Evolutionary conservation across 2,888 invertebrate genomes (phyloP).

Genomic region (Leptopilina drosophilae): DNA sequence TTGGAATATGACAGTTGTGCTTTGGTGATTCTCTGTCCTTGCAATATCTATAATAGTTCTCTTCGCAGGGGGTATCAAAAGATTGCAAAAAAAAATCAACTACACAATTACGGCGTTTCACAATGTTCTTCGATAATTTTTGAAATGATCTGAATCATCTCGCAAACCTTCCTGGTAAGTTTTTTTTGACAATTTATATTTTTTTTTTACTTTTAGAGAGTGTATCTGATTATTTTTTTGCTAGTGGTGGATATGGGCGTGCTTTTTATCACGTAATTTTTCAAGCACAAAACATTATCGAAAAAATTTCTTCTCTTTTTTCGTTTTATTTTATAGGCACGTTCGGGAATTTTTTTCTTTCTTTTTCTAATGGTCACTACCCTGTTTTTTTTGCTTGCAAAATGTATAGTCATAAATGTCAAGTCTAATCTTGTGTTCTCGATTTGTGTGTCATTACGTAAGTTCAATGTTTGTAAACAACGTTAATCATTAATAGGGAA

Average conservation of each 20-base stretch:
- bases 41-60: not conserved
- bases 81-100: not conserved
- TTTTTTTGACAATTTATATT: not conserved
- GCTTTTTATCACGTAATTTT: constrained; percentile 6
- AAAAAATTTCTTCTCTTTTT: not conserved
- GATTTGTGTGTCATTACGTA: constrained; percentile 26
- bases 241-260: constrained; percentile 29
- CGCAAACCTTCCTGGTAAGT: constrained; percentile 24
- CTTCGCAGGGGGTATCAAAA: constrained; percentile 22
- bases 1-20: constrained; percentile 3
- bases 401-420: constrained; percentile 12
- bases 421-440: constrained; percentile 11
- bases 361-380: not conserved
- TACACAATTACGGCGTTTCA: not conserved
- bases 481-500: constrained; percentile 4
- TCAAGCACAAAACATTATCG: not conserved
- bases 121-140: not conserved
- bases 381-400: constrained; percentile 15
- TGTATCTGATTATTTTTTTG: constrained; percentile 4
- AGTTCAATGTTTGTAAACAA: constrained; percentile 40
- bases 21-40: not conserved
- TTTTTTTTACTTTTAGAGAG: not conserved
- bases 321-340: not conserved
- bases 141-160: constrained; percentile 28
- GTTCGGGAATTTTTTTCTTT: constrained; percentile 7